Evolutionary conservation across 2,113 vertebrate genomes (phyloP).

Genomic region (Notothenia rossii): DNA sequence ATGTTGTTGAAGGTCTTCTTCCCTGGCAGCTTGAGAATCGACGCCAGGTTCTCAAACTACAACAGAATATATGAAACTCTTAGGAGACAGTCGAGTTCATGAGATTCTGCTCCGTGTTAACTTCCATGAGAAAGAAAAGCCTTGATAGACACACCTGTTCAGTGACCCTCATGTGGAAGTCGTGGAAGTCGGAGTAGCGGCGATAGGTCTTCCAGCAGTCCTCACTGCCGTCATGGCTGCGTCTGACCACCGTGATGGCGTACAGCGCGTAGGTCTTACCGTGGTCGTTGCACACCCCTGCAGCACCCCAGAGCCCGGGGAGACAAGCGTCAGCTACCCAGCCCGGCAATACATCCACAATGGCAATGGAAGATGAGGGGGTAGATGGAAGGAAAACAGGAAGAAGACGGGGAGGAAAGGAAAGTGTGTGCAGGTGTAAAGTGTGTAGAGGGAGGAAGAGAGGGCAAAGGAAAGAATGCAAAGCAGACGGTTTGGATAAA

Average conservation of each 20-base stretch:
- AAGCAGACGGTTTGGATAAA: conserved; percentile 17
- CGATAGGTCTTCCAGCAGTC: conserved; percentile 98
- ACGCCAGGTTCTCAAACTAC: conserved; percentile 95
- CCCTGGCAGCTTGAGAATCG: conserved; percentile 94
- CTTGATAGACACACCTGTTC: conserved; percentile 88
- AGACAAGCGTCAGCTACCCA: conserved; percentile 91
- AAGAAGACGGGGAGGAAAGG: not conserved
- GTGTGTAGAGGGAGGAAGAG: not conserved
- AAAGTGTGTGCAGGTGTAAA: conserved; percentile 23
- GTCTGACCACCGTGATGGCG: conserved; percentile 94
- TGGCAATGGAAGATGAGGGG: conserved; percentile 71
- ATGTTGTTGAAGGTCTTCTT: conserved; percentile 99
- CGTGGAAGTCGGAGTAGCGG: conserved; percentile 98
- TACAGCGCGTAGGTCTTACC: conserved; percentile 98
- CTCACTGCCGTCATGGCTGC: conserved; percentile 85
- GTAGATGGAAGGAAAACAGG: conserved; percentile 71
- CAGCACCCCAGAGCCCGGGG: conserved; percentile 90
- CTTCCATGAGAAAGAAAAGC: not conserved
- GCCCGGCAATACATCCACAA: conserved; percentile 68
- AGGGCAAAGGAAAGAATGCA: conserved; percentile 26
- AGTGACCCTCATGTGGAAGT: conserved; percentile 99
- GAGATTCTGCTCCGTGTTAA: not conserved
- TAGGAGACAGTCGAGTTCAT: not conserved
- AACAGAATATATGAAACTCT: conserved; percentile 36
- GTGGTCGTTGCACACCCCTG: conserved; percentile 99